phyloP scores from a whole-genome alignment of 2,888 invertebrate genomes.

The Sabatieria punctata region DNA sequence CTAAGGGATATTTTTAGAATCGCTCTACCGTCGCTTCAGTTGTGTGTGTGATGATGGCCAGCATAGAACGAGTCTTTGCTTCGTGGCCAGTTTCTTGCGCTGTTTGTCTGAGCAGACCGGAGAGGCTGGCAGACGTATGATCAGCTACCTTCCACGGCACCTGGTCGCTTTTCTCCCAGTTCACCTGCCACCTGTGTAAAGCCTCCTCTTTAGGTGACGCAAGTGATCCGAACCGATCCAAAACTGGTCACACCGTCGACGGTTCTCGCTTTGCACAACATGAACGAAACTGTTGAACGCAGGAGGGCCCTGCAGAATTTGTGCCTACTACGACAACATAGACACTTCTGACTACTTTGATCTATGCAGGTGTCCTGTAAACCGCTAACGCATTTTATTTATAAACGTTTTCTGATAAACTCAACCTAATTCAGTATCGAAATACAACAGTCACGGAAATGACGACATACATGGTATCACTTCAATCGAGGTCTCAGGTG shows the following conservation, averaged over 20 bases:
- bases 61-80: conserved; percentile 5
- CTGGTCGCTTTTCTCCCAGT: too few relatives aligned
- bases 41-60: conserved; percentile 1
- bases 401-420: too few relatives aligned
- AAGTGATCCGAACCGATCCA: conserved; percentile 2
- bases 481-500: too few relatives aligned
- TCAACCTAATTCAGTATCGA: too few relatives aligned
- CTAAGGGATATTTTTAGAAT: neutral
- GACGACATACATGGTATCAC: too few relatives aligned
- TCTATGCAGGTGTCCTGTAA: too few relatives aligned
- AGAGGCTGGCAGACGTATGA: neutral
- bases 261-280: conserved; percentile 1
- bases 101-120: neutral
- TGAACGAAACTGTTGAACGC: neutral
- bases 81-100: conserved; percentile 6
- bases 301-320: neutral
- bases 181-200: too few relatives aligned
- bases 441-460: too few relatives aligned
- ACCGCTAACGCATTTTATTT: too few relatives aligned
- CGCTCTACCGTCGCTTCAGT: conserved; percentile 1
- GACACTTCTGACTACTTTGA: neutral
- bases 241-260: neutral
- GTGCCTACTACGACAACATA: conserved; percentile 1
- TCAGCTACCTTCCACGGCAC: neutral
- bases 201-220: neutral